Conservation (phyloP, 2,888 invertebrate genomes). For the Biston betularia region DNA sequence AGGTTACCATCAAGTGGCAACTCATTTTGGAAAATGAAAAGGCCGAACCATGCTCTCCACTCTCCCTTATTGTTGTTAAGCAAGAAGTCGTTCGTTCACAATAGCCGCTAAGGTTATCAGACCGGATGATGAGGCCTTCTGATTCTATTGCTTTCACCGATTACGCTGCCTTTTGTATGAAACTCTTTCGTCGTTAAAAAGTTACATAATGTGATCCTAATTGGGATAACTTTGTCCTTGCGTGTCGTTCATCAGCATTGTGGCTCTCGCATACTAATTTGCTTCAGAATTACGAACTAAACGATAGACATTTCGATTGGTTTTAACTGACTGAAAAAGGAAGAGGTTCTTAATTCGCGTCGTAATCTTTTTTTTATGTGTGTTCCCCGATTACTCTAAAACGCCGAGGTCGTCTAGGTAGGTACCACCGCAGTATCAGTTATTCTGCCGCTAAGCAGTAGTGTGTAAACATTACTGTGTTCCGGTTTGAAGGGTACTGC, state of each 20-base stretch:
- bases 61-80: slow-evolving; percentile 72
- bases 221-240: slow-evolving; percentile 58
- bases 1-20: slow-evolving; percentile 64
- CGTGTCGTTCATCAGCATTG: neutral
- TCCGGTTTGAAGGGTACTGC: too few species aligned
- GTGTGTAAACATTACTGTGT: too few species aligned
- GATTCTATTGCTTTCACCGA: slow-evolving; percentile 80
- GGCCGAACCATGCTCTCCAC: slow-evolving; percentile 69
- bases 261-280: neutral
- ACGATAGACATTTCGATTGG: too few species aligned
- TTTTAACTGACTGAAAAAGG: too few species aligned
- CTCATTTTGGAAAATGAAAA: slow-evolving; percentile 83
- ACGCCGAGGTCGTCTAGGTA: too few species aligned
- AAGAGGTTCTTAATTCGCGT: too few species aligned
- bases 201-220: slow-evolving; percentile 63
- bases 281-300: too few species aligned
- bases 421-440: too few species aligned
- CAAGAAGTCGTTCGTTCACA: slow-evolving; percentile 69
- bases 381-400: too few species aligned
- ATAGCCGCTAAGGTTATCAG: slow-evolving; percentile 81
- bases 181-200: slow-evolving; percentile 60
- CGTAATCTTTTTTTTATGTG: too few species aligned
- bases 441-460: too few species aligned
- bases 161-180: slow-evolving; percentile 71
- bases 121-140: slow-evolving; percentile 81